These are phyloP conservation scores for Coluber constrictor DNA, from an alignment of 2,797 vertebrate genomes.

Conservation along the genomic window DNA sequence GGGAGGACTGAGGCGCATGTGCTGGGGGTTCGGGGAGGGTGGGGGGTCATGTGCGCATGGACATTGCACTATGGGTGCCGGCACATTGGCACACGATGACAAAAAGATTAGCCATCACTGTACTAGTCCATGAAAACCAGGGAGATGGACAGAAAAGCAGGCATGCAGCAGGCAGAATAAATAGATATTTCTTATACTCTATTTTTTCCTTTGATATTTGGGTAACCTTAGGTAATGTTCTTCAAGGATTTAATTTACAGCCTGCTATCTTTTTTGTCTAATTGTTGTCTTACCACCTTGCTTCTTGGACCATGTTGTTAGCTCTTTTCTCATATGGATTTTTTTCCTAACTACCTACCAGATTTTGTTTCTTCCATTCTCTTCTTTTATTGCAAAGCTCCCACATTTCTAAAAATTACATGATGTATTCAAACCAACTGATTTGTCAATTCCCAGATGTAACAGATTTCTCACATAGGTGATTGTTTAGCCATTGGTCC, in stretches of 20 bases:
- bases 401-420: background rate
- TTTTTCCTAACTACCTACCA: background rate
- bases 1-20: too few species aligned
- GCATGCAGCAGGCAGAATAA: background rate
- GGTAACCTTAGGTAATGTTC: background rate
- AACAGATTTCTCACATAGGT: background rate
- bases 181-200: background rate
- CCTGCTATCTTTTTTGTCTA: background rate
- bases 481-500: background rate
- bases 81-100: too few species aligned
- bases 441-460: background rate
- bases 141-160: background rate
- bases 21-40: too few species aligned
- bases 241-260: background rate
- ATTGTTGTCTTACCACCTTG: background rate
- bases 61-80: too few species aligned
- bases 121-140: background rate
- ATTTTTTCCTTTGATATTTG: background rate
- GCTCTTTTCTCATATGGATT: background rate
- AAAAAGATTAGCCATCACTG: too few species aligned
- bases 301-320: background rate
- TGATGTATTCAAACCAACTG: background rate
- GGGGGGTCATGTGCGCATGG: too few species aligned
- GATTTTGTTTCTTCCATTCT: background rate
- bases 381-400: background rate